Percentiles rank a stretch among this genome's conserved stretches.
These are phyloP conservation scores for Sinohyriopsis cumingii DNA, from an alignment of 2,888 invertebrate genomes.

Conservation along the genomic window DNA sequence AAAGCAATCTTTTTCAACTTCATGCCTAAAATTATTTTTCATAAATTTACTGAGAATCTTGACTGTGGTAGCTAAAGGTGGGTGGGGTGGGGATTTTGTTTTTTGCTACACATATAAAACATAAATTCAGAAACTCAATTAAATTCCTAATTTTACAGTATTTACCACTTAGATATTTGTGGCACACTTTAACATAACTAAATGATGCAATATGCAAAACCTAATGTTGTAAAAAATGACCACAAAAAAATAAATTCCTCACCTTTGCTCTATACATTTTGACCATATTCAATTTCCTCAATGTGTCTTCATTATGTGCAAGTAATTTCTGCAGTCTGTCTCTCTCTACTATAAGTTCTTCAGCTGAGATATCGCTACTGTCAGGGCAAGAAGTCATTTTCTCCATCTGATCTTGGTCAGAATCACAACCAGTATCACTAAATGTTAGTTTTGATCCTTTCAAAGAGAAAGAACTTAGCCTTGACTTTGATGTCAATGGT, in stretches of 20 bases:
- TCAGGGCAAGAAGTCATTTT: no score
- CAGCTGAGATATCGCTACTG: no score
- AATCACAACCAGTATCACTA: slow-evolving; percentile 2
- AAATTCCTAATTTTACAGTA: neutral
- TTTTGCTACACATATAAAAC: neutral
- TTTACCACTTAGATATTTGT: neutral
- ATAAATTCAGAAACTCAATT: neutral
- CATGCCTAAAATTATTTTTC: no score
- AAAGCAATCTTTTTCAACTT: no score
- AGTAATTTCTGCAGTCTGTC: slow-evolving; percentile 16
- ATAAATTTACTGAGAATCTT: no score
- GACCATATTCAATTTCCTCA: slow-evolving; percentile 59
- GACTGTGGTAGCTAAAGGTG: no score
- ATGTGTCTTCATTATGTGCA: slow-evolving; percentile 40
- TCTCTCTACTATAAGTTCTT: no score
- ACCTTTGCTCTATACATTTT: slow-evolving; percentile 61
- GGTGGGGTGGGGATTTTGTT: no score
- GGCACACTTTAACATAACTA: no score
- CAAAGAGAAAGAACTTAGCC: slow-evolving; percentile 1
- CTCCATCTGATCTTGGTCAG: neutral
- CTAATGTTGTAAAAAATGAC: no score
- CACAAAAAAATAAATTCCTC: no score
- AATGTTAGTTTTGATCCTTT: slow-evolving; percentile 18
- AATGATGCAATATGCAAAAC: no score
- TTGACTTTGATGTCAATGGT: slow-evolving; percentile 20